phyloP scores from a whole-genome alignment of 2,113 vertebrate genomes.

The Talpa occidentalis region DNA sequence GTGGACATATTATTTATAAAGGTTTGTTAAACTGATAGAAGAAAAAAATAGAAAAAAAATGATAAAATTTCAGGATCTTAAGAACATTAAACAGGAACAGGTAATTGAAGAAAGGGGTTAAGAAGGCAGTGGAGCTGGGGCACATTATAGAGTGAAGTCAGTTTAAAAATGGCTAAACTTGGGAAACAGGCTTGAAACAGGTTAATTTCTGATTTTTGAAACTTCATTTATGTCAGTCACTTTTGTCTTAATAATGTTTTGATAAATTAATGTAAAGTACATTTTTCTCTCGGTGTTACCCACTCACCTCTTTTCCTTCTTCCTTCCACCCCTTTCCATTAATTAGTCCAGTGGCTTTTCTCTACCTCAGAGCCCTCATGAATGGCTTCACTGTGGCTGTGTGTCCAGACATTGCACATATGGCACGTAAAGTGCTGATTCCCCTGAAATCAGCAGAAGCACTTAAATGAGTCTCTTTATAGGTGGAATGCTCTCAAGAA shows the following conservation, averaged over 20 bases:
- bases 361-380: neutral
- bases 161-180: neutral
- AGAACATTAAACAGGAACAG: neutral
- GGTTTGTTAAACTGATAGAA: neutral
- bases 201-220: neutral
- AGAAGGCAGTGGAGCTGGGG: neutral
- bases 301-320: accelerated
- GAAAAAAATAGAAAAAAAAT: neutral
- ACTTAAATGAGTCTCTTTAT: neutral
- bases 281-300: neutral
- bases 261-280: neutral
- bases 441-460: neutral
- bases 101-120: neutral
- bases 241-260: neutral
- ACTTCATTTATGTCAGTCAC: neutral
- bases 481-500: constrained; percentile 94
- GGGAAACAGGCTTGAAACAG: neutral
- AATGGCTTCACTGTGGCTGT: too few relatives aligned
- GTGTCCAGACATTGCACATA: accelerated
- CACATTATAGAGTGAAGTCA: neutral
- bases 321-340: too few relatives aligned
- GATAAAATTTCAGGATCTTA: neutral
- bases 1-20: neutral
- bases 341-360: neutral
- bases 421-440: too few relatives aligned